Percentiles rank a stretch among this genome's conserved stretches.
Conservation (phyloP, 2,888 invertebrate species). For the Acrobasis repandana region DNA sequence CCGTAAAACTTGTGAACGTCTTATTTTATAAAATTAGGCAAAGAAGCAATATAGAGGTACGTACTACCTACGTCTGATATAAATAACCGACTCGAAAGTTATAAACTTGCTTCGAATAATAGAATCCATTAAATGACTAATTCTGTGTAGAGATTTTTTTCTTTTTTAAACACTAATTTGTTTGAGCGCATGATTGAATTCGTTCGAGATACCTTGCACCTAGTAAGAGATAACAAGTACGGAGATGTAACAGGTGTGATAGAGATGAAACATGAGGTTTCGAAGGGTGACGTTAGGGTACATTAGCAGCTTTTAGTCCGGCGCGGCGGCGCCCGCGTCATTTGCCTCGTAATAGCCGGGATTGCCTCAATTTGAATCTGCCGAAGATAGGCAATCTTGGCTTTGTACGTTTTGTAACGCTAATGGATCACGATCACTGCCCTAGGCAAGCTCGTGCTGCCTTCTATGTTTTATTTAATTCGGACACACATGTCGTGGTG, state of each 20-base stretch:
- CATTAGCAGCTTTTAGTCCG: slow-evolving; percentile 70
- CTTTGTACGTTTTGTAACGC: slow-evolving; percentile 45
- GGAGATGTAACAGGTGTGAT: slow-evolving; percentile 37
- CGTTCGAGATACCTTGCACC: slow-evolving; percentile 51
- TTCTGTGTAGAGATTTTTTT: slow-evolving; percentile 17
- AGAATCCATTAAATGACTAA: slow-evolving; percentile 29
- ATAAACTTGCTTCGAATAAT: slow-evolving; percentile 14
- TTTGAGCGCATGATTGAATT: slow-evolving; percentile 64
- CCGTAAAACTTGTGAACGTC: slow-evolving; percentile 36
- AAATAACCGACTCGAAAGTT: not conserved
- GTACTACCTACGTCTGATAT: slow-evolving; percentile 11
- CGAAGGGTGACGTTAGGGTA: slow-evolving; percentile 51
- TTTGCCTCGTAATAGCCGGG: slow-evolving; percentile 67
- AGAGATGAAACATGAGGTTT: slow-evolving; percentile 40
- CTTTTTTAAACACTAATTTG: slow-evolving; percentile 53
- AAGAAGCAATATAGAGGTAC: not conserved
- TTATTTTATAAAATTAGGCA: slow-evolving; percentile 26
- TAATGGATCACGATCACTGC: slow-evolving; percentile 47
- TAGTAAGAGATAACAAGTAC: slow-evolving; percentile 45
- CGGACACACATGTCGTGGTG: not conserved
- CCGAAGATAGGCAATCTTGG: slow-evolving; percentile 51
- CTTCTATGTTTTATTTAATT: not conserved
- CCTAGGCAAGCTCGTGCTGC: slow-evolving; percentile 10
- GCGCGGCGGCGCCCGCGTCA: slow-evolving; percentile 65
- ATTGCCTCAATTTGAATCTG: slow-evolving; percentile 69